Evolutionary conservation across 1,140 invertebrate genomes (phyloP).

Genomic region (Nomia melanderi): DNA sequence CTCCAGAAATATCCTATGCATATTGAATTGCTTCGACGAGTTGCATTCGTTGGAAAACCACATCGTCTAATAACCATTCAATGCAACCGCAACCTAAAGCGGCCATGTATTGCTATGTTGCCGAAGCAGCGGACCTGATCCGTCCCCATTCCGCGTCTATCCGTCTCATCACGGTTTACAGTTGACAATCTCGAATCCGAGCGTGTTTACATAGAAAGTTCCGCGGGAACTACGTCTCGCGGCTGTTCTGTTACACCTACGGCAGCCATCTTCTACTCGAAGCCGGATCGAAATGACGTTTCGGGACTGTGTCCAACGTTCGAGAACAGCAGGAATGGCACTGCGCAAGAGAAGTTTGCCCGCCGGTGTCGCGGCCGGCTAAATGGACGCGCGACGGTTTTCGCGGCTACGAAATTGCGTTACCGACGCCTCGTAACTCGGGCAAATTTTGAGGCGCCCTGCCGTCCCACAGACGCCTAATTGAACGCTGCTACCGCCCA

Average conservation of each 20-base stretch:
- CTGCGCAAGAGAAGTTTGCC: neutral
- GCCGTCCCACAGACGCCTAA: no score
- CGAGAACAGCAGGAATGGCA: neutral
- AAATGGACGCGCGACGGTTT: neutral
- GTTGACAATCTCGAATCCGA: constrained; percentile 10
- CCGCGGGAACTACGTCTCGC: constrained; percentile 14
- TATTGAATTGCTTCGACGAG: no score
- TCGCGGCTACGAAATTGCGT: neutral
- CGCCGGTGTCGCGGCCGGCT: neutral
- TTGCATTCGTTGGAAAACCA: no score
- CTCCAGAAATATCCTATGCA: no score
- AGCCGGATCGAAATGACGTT: constrained; percentile 19
- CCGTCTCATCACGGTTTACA: constrained; percentile 24
- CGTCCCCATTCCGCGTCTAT: neutral
- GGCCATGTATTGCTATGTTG: neutral
- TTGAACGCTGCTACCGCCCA: no score
- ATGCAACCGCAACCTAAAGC: no score
- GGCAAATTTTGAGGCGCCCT: neutral
- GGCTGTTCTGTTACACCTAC: neutral
- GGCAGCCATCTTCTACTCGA: no score
- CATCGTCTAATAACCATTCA: no score
- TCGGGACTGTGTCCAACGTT: neutral
- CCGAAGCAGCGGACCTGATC: neutral
- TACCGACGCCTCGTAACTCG: no score
- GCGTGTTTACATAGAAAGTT: constrained; percentile 22